Percentiles rank a stretch among this genome's conserved stretches.
phyloP scores from a whole-genome alignment of 2,888 invertebrate species.

The Acanthosoma haemorrhoidale region DNA sequence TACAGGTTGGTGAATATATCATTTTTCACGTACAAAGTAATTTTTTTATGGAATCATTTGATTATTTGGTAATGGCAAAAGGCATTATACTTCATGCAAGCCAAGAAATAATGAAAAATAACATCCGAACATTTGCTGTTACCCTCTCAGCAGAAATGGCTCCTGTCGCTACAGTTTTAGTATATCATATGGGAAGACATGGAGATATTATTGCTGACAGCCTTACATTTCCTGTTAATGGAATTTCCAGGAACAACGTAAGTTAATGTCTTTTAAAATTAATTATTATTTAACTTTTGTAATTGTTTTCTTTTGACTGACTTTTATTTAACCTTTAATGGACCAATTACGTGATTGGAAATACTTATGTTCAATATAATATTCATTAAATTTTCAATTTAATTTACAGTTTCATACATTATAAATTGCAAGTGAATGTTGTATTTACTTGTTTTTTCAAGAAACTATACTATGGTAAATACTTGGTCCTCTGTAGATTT shows the following conservation, averaged over 20 bases:
- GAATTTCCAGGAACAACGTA: constrained; percentile 85
- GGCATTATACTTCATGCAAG: constrained; percentile 82
- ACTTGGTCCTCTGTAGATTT: no score
- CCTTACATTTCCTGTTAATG: constrained; percentile 93
- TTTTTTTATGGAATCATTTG: constrained; percentile 81
- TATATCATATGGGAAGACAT: constrained; percentile 73
- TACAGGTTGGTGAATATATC: constrained; percentile 85
- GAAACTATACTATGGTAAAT: no score
- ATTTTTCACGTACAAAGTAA: constrained; percentile 91
- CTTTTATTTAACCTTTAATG: no score
- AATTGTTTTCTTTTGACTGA: no score
- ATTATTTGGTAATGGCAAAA: constrained; percentile 87
- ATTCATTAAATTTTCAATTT: no score
- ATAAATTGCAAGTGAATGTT: no score
- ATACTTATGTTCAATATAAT: no score
- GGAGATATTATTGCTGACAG: constrained; percentile 87
- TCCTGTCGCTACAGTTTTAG: constrained; percentile 82
- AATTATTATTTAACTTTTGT: no score
- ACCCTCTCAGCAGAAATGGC: constrained; percentile 84
- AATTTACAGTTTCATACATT: no score
- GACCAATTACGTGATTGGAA: no score
- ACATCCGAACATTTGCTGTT: constrained; percentile 73
- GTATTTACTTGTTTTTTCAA: no score
- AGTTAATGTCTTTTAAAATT: constrained; percentile 40
- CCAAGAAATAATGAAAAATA: constrained; percentile 77